Evolutionary conservation across 2,888 invertebrate species (phyloP).

Genomic region (Tolmerus cingulatus): DNA sequence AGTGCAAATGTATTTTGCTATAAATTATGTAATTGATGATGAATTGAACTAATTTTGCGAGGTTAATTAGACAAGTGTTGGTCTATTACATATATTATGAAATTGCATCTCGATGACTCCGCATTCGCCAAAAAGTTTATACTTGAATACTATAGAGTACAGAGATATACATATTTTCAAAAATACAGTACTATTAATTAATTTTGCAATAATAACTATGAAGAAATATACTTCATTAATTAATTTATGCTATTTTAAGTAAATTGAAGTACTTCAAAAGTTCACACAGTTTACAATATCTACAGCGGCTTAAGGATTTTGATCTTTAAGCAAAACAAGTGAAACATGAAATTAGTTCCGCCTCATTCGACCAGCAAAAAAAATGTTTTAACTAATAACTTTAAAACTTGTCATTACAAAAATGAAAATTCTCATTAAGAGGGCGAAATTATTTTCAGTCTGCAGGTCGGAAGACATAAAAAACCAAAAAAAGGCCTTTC

Average conservation of each 20-base stretch:
- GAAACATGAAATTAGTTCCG: conserved; percentile 11
- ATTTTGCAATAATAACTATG: not conserved
- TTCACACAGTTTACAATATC: not conserved
- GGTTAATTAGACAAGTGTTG: conserved; percentile 26
- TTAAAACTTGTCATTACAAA: not conserved
- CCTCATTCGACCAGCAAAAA: not conserved
- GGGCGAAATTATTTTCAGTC: not conserved
- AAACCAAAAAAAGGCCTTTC: not conserved
- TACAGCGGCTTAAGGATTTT: not conserved
- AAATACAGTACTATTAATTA: not conserved
- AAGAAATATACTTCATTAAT: not conserved
- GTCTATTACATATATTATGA: not conserved
- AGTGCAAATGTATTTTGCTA: conserved; percentile 35
- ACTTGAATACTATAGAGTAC: not conserved
- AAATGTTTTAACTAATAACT: not conserved
- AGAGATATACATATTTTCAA: not conserved
- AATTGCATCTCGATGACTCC: not conserved
- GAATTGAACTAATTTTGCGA: conserved; percentile 24
- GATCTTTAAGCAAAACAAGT: not conserved
- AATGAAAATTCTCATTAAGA: not conserved
- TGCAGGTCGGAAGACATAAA: not conserved
- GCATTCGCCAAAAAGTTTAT: not conserved
- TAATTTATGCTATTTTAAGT: not conserved
- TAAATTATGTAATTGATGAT: conserved; percentile 43
- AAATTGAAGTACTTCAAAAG: not conserved